These are phyloP conservation scores for Trichonephila inaurata DNA, from an alignment of 1,140 invertebrate species.

Conservation along the genomic window DNA sequence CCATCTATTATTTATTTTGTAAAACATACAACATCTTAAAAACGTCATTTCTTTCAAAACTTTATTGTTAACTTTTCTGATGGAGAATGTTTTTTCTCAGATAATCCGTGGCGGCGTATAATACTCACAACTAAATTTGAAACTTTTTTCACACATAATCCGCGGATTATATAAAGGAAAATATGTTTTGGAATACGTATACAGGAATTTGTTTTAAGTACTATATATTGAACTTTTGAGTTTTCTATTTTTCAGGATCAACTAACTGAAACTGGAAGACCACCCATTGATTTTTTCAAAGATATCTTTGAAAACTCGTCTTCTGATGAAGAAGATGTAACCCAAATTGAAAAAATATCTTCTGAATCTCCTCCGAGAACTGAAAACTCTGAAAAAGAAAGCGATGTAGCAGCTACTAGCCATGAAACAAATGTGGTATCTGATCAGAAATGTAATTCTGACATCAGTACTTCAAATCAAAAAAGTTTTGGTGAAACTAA, in stretches of 20 bases:
- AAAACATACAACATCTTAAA: too few relatives aligned
- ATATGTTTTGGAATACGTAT: too few relatives aligned
- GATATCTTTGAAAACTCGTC: constrained; percentile 83
- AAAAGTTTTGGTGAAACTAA: constrained; percentile 83
- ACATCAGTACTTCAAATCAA: background rate
- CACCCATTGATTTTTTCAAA: constrained; percentile 83
- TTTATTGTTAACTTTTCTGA: too few relatives aligned
- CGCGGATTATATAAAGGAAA: too few relatives aligned
- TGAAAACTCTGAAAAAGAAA: constrained; percentile 79
- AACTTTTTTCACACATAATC: too few relatives aligned
- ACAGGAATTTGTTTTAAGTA: too few relatives aligned
- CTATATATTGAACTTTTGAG: background rate
- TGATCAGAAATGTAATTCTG: background rate
- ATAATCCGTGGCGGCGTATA: too few relatives aligned
- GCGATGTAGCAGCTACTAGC: constrained; percentile 74
- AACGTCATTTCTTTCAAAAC: too few relatives aligned
- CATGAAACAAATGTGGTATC: constrained; percentile 79
- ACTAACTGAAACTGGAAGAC: constrained; percentile 77
- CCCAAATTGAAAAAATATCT: constrained; percentile 81
- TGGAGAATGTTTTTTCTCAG: too few relatives aligned
- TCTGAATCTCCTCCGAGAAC: constrained; percentile 67
- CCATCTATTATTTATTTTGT: too few relatives aligned
- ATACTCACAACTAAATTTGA: too few relatives aligned
- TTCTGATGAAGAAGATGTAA: constrained; percentile 80
- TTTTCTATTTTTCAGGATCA: constrained; percentile 45